Conservation (phyloP, 2,888 invertebrate genomes). For the Scrobipalpa costella region DNA sequence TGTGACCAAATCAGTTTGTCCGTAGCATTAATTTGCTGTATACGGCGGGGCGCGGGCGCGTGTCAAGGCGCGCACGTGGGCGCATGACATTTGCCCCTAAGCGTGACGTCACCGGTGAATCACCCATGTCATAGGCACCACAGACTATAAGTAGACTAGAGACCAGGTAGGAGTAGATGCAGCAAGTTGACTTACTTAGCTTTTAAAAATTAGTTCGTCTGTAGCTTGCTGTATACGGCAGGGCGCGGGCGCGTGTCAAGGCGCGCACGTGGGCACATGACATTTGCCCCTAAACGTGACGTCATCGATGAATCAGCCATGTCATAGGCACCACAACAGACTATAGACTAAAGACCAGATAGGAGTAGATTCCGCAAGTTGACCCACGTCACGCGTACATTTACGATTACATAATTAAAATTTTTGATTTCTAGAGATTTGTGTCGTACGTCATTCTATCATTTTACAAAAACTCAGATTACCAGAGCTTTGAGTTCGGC, state of each 20-base stretch:
- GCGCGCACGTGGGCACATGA: not conserved
- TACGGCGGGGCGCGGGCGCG: slow-evolving; percentile 38
- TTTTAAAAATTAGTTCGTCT: no score
- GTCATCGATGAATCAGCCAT: not conserved
- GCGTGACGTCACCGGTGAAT: slow-evolving; percentile 63
- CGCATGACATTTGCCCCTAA: slow-evolving; percentile 69
- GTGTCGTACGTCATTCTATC: no score
- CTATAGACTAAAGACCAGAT: no score
- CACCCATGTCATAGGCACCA: slow-evolving; percentile 34
- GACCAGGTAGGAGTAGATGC: no score
- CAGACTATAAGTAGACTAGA: not conserved
- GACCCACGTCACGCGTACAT: no score
- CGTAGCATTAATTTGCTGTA: not conserved
- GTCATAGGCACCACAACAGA: not conserved
- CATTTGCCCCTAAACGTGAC: not conserved
- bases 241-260: not conserved
- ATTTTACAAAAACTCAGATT: no score
- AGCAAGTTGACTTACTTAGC: no score
- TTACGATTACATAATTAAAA: no score
- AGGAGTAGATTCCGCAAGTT: no score
- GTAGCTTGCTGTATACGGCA: no score
- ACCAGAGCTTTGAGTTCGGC: no score
- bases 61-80: slow-evolving; percentile 62
- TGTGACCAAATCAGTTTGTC: slow-evolving; percentile 3
- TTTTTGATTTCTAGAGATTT: no score